Evolutionary conservation across 2,888 invertebrate species (phyloP).

Genomic region (Drosophila anceps): DNA sequence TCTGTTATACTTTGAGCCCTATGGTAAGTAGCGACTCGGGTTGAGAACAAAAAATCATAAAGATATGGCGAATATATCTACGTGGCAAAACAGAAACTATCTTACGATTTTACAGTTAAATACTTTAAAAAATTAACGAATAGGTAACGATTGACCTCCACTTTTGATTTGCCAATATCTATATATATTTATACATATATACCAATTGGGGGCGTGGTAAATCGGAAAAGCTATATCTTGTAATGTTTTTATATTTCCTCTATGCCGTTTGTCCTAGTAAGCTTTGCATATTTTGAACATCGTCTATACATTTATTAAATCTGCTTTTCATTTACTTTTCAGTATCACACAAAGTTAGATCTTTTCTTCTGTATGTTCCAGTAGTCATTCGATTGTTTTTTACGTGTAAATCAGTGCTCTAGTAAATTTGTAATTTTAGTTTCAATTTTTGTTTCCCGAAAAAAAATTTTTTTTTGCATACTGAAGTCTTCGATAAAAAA

Average conservation of each 20-base stretch:
- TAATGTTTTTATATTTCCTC: neutral
- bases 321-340: conserved; percentile 22
- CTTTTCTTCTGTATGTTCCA: conserved; percentile 16
- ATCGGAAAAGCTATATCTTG: no score
- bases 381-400: conserved; percentile 25
- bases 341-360: conserved; percentile 13
- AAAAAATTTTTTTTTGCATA: neutral
- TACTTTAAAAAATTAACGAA: no score
- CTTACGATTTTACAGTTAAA: no score
- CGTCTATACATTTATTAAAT: neutral
- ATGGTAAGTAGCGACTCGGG: no score
- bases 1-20: no score
- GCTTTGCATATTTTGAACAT: neutral
- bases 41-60: no score
- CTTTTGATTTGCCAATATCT: no score
- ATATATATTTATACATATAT: no score
- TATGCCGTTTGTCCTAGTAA: neutral
- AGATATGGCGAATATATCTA: no score
- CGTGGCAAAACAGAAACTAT: no score
- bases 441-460: neutral
- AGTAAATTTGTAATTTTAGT: conserved; percentile 23
- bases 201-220: no score
- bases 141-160: no score
- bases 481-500: neutral
- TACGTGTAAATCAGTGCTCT: conserved; percentile 17